phyloP scores from a whole-genome alignment of 2,797 vertebrate genomes.

The Melanogrammus aeglefinus region DNA sequence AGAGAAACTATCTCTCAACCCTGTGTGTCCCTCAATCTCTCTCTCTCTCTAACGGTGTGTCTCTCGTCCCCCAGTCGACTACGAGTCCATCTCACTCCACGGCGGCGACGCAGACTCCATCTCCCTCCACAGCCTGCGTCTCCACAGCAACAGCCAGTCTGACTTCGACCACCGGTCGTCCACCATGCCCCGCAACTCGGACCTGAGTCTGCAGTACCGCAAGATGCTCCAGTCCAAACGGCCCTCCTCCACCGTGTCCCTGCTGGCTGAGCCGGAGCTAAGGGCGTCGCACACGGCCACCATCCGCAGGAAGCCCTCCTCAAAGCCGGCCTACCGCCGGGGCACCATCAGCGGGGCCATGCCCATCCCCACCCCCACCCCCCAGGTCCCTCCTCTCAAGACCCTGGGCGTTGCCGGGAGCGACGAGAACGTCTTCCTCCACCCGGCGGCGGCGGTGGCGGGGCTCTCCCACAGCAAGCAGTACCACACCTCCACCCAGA shows the following conservation, averaged over 20 bases:
- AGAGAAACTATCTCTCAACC: neutral
- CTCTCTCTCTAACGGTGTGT: neutral
- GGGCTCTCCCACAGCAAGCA: constrained; percentile 63
- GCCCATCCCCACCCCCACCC: constrained; percentile 80
- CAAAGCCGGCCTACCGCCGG: constrained; percentile 74
- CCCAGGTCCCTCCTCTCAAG: constrained; percentile 66
- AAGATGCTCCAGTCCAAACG: constrained; percentile 77
- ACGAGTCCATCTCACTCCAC: constrained; percentile 80
- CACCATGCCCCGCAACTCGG: constrained; percentile 81
- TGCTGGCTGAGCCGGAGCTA: constrained; percentile 66
- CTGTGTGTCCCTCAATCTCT: neutral
- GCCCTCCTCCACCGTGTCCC: constrained; percentile 78
- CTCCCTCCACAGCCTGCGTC: constrained; percentile 68
- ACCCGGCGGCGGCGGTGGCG: neutral
- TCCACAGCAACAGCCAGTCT: constrained; percentile 56
- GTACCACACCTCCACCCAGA: constrained; percentile 76
- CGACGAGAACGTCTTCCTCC: constrained; percentile 46
- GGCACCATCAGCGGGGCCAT: constrained; percentile 79
- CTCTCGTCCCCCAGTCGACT: constrained; percentile 60
- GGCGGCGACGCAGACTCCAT: constrained; percentile 67
- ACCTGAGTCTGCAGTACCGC: constrained; percentile 76
- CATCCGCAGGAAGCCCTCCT: constrained; percentile 80
- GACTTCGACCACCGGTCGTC: constrained; percentile 84
- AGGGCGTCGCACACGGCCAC: constrained; percentile 74
- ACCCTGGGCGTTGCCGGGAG: constrained; percentile 27